Evolutionary conservation across 1,140 invertebrate species (phyloP), one percentile per base, ranked within the genome.

Genomic region (Agrilus planipennis): DNA sequence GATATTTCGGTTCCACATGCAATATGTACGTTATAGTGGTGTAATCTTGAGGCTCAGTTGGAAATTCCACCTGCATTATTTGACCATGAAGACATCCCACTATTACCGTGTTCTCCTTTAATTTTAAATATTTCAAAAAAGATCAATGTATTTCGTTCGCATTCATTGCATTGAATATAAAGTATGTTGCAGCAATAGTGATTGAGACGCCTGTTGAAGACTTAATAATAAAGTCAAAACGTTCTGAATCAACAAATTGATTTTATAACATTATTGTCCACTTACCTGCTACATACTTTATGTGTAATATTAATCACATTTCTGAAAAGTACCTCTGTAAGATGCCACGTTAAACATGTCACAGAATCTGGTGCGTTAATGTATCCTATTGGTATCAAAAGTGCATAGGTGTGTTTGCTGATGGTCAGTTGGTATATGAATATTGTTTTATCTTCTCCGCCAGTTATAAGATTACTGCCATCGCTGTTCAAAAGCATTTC

Each of bases 341-440:
- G 68, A 55, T 78, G 76, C 78, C 79, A 84, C 12, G 69, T 70
- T 46, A 84, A 67, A 49, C 64, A 76, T 3, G 69, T 72, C 1
- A 76, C 69, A 29, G 61, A 59, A n/a, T 73, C 76, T 1, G 66
- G 68, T 1, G 76, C 65, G 46, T 67, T 60, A 2, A 82, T 63
- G 37, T 74, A 82, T 2, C 82, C 81, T 30, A 84, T 68, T 14
- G 77, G 75, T 14, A 65, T 40, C 20, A 84, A 55, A 5, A 49
- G 35, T 7, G 65, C 60, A 46, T 72, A 69, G 4, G 61, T 58
- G 5, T 57, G 42, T 0, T 49, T 44, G 2, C 43, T 52, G 12
- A 55, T 34, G 9, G 64, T 40, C 5, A 78, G 29, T n/a, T 56
- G 44, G 49, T 78, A 81, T 34, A 77, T 57, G 46, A 85, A 84